Percentiles rank a stretch among this genome's conserved stretches.
phyloP scores from a whole-genome alignment of 2,113 vertebrate species.

The Cettia cetti region DNA sequence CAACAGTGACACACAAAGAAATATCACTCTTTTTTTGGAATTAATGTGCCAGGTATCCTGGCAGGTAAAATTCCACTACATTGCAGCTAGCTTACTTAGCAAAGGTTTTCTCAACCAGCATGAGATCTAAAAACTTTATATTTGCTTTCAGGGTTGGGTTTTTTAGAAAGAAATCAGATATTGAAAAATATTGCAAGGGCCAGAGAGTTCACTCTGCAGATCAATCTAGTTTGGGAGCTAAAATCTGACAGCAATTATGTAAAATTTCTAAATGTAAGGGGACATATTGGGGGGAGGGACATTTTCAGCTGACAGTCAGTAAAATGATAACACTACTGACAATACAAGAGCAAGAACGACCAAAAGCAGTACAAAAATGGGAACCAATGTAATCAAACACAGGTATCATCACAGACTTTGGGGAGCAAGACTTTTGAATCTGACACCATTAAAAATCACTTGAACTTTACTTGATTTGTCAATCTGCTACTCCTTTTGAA shows the following conservation, averaged over 20 bases:
- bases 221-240: not conserved
- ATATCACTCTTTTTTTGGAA: not conserved
- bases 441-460: not conserved
- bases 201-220: not conserved
- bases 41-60: not conserved
- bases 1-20: not conserved
- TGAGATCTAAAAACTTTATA: not conserved
- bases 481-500: not conserved
- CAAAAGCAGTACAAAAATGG: not conserved
- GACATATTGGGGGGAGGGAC: not conserved
- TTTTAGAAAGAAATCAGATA: not conserved
- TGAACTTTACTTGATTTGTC: slow-evolving; percentile 15
- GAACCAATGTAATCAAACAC: not conserved
- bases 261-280: not conserved
- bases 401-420: slow-evolving; percentile 7
- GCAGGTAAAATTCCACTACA: not conserved
- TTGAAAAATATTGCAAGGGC: not conserved
- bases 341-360: not conserved
- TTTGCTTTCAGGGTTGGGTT: not conserved
- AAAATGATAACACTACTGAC: not conserved
- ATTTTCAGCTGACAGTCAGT: not conserved
- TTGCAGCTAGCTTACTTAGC: not conserved
- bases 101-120: not conserved
- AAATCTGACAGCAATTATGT: not conserved
- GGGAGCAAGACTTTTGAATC: not conserved